Conservation (phyloP, 2,888 invertebrate genomes). For the Cryptocephalus moraei region DNA sequence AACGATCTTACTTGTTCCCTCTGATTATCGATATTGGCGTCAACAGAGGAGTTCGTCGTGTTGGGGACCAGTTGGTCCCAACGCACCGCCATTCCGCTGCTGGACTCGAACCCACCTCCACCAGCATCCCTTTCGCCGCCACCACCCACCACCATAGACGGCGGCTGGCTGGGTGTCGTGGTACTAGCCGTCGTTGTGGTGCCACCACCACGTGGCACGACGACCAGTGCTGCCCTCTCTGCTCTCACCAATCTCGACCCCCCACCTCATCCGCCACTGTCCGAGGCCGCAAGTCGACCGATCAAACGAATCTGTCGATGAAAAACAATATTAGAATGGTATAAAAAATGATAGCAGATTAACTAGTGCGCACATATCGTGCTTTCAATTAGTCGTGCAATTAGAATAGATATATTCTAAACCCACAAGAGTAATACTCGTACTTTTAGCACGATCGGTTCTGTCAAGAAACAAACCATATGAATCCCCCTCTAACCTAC, state of each 20-base stretch:
- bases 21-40: conserved; percentile 36
- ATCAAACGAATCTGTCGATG: conserved; percentile 8
- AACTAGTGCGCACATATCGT: too few species aligned
- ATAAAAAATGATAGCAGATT: too few species aligned
- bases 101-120: conserved; percentile 4
- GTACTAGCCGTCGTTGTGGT: conserved; percentile 33
- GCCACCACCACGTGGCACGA: conserved; percentile 27
- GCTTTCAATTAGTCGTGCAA: too few species aligned
- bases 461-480: too few species aligned
- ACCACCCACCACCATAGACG: conserved; percentile 38
- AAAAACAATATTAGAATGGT: too few species aligned
- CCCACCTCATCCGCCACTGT: conserved; percentile 29
- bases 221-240: conserved; percentile 22
- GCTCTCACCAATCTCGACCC: conserved; percentile 27
- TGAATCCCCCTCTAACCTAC: too few species aligned
- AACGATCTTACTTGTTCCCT: background rate
- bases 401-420: too few species aligned
- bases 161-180: conserved; percentile 34
- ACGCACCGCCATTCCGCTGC: conserved; percentile 40
- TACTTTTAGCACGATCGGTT: too few species aligned
- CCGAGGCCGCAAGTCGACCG: conserved; percentile 19
- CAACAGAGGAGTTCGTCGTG: background rate
- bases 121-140: conserved; percentile 44
- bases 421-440: too few species aligned
- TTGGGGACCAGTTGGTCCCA: conserved; percentile 38